These are phyloP conservation scores for Phortica magna DNA, from an alignment of 2,888 invertebrate genomes.

Conservation along the genomic window DNA sequence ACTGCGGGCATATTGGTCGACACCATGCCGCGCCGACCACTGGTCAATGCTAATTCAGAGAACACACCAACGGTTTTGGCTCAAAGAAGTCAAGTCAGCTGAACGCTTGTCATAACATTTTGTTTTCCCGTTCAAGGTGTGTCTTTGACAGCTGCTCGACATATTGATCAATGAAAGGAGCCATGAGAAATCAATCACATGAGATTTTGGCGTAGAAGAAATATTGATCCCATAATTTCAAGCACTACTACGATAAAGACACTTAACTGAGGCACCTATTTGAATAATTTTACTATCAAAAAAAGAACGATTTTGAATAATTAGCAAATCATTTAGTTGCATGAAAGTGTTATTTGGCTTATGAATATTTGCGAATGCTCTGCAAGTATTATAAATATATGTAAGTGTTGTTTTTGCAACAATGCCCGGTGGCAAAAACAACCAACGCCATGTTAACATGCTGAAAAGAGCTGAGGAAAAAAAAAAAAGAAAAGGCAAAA, in stretches of 20 bases:
- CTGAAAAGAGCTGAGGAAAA: slow-evolving; percentile 16
- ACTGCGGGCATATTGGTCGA: slow-evolving; percentile 23
- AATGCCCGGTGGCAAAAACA: slow-evolving; percentile 18
- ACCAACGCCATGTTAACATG: slow-evolving; percentile 11
- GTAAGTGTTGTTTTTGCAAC: slow-evolving; percentile 1
- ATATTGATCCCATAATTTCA: too few species aligned
- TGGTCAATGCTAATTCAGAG: slow-evolving; percentile 36
- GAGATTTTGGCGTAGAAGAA: too few species aligned
- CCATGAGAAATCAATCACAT: too few species aligned
- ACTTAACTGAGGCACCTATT: too few species aligned
- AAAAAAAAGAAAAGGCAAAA: slow-evolving; percentile 3
- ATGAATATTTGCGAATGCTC: slow-evolving; percentile 9
- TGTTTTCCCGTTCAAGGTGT: too few species aligned
- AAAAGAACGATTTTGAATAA: too few species aligned
- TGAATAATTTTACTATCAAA: too few species aligned
- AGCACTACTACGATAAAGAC: too few species aligned
- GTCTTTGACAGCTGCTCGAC: too few species aligned
- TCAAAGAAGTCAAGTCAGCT: too few species aligned
- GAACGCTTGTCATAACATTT: too few species aligned
- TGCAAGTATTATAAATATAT: neutral
- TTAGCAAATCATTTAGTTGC: neutral
- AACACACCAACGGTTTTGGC: neutral
- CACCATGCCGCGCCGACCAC: slow-evolving; percentile 36
- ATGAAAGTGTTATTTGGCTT: neutral
- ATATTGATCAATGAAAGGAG: too few species aligned